Evolutionary conservation across 2,797 vertebrate species (phyloP).

Genomic region (Falco berigora): DNA sequence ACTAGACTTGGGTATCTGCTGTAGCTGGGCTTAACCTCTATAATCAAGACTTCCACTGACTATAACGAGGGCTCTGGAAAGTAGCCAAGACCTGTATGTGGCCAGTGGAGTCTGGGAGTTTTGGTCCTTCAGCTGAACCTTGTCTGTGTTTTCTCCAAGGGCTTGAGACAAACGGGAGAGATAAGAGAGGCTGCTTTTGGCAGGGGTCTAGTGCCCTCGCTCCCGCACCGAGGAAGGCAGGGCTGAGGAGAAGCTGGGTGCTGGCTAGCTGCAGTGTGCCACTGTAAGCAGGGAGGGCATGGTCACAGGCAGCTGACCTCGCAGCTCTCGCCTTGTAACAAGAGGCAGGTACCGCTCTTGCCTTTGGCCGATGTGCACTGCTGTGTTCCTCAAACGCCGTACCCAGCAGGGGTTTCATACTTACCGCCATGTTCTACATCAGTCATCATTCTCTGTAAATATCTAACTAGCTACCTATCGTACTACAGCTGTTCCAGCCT

Average conservation of each 20-base stretch:
- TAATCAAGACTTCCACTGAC: neutral
- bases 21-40: neutral
- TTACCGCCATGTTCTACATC: neutral
- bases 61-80: neutral
- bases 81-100: neutral
- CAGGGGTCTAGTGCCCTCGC: neutral
- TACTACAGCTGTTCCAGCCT: neutral
- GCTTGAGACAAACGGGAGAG: neutral
- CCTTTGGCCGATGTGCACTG: neutral
- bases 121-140: neutral
- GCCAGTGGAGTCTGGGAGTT: neutral
- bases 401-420: neutral
- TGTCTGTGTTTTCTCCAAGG: neutral
- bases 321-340: neutral
- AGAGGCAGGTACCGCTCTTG: accelerated
- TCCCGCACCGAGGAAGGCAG: neutral
- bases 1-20: neutral
- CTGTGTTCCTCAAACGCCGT: neutral
- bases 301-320: neutral
- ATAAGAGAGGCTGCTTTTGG: neutral
- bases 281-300: accelerated
- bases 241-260: neutral
- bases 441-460: neutral
- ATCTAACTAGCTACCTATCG: neutral
- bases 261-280: neutral